Conservation (phyloP, 1,140 invertebrate genomes). For the Drosophila pruinosa region DNA sequence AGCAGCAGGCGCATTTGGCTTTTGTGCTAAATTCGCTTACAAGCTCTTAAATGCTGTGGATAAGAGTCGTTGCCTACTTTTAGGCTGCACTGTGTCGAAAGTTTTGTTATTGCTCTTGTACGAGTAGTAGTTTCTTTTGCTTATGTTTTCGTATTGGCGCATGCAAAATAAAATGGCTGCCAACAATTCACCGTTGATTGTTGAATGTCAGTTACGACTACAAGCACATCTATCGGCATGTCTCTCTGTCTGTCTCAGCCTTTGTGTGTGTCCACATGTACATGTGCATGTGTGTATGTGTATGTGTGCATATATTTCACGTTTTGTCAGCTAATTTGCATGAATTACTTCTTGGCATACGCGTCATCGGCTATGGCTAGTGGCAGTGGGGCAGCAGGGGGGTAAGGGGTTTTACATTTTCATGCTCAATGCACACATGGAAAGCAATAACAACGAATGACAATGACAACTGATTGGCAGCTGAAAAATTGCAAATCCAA, state of each 20-base stretch:
- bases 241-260: not conserved
- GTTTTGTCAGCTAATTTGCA: slow-evolving; percentile 74
- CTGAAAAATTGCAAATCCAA: slow-evolving; percentile 7
- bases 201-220: slow-evolving; percentile 33
- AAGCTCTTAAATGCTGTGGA: not conserved
- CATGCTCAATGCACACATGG: slow-evolving; percentile 8
- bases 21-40: not conserved
- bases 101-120: not conserved
- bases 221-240: not conserved
- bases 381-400: not conserved
- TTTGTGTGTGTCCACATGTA: not conserved
- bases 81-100: slow-evolving; percentile 44
- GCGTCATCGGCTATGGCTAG: not conserved
- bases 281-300: not conserved
- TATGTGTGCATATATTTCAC: not conserved
- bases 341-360: slow-evolving; percentile 39
- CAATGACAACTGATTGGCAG: slow-evolving; percentile 44
- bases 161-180: slow-evolving; percentile 21
- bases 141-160: not conserved
- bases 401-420: not conserved
- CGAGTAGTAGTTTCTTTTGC: not conserved
- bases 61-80: slow-evolving; percentile 38
- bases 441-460: slow-evolving; percentile 15
- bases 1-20: not conserved
- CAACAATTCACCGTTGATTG: slow-evolving; percentile 47